Conservation (phyloP, 2,888 invertebrate genomes). For the Suillia variegata region DNA sequence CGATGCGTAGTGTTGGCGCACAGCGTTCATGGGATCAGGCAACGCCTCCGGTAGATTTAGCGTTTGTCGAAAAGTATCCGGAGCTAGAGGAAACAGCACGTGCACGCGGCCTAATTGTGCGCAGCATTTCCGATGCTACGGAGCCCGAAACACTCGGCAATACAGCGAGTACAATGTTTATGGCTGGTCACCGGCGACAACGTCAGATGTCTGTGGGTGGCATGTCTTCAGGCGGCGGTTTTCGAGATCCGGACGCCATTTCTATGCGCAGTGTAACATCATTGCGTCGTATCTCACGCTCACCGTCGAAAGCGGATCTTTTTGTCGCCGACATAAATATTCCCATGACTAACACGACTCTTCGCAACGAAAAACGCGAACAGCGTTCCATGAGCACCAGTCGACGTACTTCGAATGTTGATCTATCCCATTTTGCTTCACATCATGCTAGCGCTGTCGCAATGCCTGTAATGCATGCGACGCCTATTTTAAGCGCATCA, state of each 20-base stretch:
- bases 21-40: slow-evolving; percentile 32
- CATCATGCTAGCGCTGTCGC: slow-evolving; percentile 1
- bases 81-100: slow-evolving; percentile 52
- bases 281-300: slow-evolving; percentile 53
- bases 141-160: slow-evolving; percentile 32
- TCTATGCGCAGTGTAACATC: slow-evolving; percentile 58
- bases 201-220: slow-evolving; percentile 54
- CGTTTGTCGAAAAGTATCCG: slow-evolving; percentile 52
- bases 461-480: slow-evolving; percentile 15
- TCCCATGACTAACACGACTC: slow-evolving; percentile 34
- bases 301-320: slow-evolving; percentile 56
- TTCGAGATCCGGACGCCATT: slow-evolving; percentile 47
- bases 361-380: slow-evolving; percentile 27
- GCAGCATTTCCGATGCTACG: slow-evolving; percentile 56
- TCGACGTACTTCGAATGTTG: slow-evolving; percentile 52
- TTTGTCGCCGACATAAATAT: slow-evolving; percentile 59
- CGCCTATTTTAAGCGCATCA: slow-evolving; percentile 34
- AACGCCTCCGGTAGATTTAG: slow-evolving; percentile 44
- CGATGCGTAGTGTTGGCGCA: slow-evolving; percentile 41
- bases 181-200: slow-evolving; percentile 42
- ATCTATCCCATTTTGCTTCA: slow-evolving; percentile 39
- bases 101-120: slow-evolving; percentile 53
- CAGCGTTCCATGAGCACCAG: slow-evolving; percentile 49
- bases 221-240: slow-evolving; percentile 40
- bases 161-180: slow-evolving; percentile 29